Base-by-base conservation (phyloP, 2,888 invertebrate genomes). In the Cryptocephalus primarius region DNA sequence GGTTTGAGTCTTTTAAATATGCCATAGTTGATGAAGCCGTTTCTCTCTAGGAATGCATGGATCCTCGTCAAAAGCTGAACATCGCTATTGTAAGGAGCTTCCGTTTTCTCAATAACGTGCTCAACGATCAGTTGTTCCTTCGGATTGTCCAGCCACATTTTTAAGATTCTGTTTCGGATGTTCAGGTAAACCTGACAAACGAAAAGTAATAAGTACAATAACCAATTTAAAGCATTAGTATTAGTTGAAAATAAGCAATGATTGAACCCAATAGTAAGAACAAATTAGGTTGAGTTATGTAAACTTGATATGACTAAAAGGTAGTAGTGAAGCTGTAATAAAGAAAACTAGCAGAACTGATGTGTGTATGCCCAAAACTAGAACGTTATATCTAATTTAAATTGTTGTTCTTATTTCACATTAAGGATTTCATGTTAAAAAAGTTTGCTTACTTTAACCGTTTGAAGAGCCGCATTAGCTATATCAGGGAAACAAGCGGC, bases 21-120 rank as follows among this genome's bases (percentile, higher is more conserved):
- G 0, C 99, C 99, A 74, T 92, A 97, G 73, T 99, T 99, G 52
- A 99, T 94, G 61, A 89, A 93, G 2, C 97, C 96, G 70, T 96
- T 92, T 40, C 99, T 79, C 63, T 96, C 92, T 34, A 99, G 74
- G 69, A 89, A 99, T 0, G 88, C 85, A 72, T 93, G 93, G 32
- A 91, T 80, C 54, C 95, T 79, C 64, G 82, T 78, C 1, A 94
- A 80, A 14, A 97, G 71, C 8, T 82, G 80, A 4, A 84, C 81
- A 70, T 97, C 95, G 63, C 89, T 91, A 68, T 95, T 94, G 63
- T 91, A 97, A 0, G 97, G 96, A 8, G 88, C 77, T 72, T 87
- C 85, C 69, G 97, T 83, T 63, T 85, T 84, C 34, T 86, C 82
- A 36, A 93, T 72, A 12, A 85, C 83, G 68, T 80, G 79, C 63